Base-by-base conservation (phyloP, 2,888 invertebrate species). In the Labia minor region DNA sequence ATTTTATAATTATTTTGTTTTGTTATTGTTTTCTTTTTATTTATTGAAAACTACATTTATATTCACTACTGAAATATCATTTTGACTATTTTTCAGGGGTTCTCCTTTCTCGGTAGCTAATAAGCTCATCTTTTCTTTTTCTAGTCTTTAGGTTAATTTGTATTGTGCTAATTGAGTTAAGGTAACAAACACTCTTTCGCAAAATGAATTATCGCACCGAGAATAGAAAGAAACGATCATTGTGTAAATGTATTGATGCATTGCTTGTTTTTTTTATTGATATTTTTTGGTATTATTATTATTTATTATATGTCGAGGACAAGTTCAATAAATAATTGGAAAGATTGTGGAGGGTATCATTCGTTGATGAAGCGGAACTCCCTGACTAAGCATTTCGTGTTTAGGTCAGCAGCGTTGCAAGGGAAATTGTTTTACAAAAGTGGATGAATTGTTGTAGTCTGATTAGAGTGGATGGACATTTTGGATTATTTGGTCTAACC, bases 161-260 rank as follows among this genome's bases (percentile, higher is more conserved):
- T 26, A n/a, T 16, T 49, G 49, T 49, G 14, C 49, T 49, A 49
- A 49, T 49, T 49, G 14, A 49, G 49, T 8, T 8, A 49, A 49
- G n/a, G 2, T 3, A n/a, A 49, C 3, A 26, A 11, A 14, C 49
- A 3, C 49, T 49, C 14, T 49, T 4, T 49, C 16, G 49, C 14
- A n/a, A 49, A 49, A 49, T 49, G 49, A 49, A 49, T 49, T 8
- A n/a, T n/a, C n/a, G 49, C 3, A 49, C n/a, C 14, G 14, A 49
- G 3, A 4, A 49, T 49, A 14, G 49, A 49, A 11, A 49, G 3
- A 49, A 49, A 49, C n/a, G 49, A 14, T 49, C 49, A 49, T 49
- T 49, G 49, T 49, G 49, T 14, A 49, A 49, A 49, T 49, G 49
- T 49, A 49, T 49, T 49, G 49, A 49, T 49, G 49, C 49, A 49